Evolutionary conservation across 2,888 invertebrate genomes (phyloP).

Genomic region (Watsonalla cultraria): DNA sequence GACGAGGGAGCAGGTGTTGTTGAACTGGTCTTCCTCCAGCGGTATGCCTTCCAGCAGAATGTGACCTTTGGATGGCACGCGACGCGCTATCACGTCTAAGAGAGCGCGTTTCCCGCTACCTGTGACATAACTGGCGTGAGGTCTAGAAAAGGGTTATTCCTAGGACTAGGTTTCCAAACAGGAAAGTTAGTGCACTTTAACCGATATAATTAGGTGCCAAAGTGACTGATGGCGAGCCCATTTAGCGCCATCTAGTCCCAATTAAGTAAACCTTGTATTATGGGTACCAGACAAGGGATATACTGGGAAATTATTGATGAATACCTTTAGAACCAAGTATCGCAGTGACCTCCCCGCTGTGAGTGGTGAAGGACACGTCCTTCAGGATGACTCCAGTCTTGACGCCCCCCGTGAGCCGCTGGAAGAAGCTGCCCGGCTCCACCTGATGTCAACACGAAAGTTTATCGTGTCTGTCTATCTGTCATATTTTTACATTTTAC

Average conservation of each 20-base stretch:
- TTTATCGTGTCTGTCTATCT: too few relatives aligned
- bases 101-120: slow-evolving; percentile 97
- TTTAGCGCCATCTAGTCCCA: too few relatives aligned
- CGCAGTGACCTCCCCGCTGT: slow-evolving; percentile 95
- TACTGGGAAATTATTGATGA: neutral
- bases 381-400: slow-evolving; percentile 93
- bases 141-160: too few relatives aligned
- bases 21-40: slow-evolving; percentile 88
- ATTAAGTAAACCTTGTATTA: too few relatives aligned
- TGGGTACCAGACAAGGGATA: too few relatives aligned
- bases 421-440: slow-evolving; percentile 87
- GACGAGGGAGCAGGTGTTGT: slow-evolving; percentile 92
- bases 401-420: slow-evolving; percentile 85
- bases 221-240: neutral
- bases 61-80: slow-evolving; percentile 91
- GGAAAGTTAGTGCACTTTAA: too few relatives aligned
- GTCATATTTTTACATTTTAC: too few relatives aligned
- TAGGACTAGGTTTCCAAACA: too few relatives aligned
- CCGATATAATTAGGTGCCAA: neutral
- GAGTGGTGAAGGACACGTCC: slow-evolving; percentile 94
- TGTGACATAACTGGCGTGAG: slow-evolving; percentile 36
- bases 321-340: slow-evolving; percentile 94
- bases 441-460: slow-evolving; percentile 70
- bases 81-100: slow-evolving; percentile 92
- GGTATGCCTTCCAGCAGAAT: slow-evolving; percentile 93